These are phyloP conservation scores for Andricus grossulariae DNA, from an alignment of 1,140 invertebrate species.

Conservation along the genomic window DNA sequence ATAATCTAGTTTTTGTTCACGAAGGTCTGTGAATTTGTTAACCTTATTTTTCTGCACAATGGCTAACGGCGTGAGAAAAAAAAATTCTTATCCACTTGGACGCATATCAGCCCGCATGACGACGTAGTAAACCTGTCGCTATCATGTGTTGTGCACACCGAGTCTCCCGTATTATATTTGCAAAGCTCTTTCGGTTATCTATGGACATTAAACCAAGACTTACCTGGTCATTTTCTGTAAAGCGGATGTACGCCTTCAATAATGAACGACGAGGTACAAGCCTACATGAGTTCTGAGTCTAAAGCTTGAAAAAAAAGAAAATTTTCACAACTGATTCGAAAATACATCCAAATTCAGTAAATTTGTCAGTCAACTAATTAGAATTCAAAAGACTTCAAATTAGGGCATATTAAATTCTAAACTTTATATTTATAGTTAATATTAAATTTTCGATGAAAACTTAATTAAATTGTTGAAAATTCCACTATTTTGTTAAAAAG, in stretches of 20 bases:
- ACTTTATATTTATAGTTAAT: too few species aligned
- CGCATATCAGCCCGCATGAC: slow-evolving; percentile 19
- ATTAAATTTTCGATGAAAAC: too few species aligned
- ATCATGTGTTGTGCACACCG: slow-evolving; percentile 52
- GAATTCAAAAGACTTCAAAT: too few species aligned
- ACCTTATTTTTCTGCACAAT: slow-evolving; percentile 13
- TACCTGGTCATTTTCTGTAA: slow-evolving; percentile 44
- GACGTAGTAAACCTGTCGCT: slow-evolving; percentile 39
- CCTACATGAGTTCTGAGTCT: neutral
- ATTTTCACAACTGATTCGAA: neutral
- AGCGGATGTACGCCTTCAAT: slow-evolving; percentile 9
- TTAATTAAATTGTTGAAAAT: too few species aligned
- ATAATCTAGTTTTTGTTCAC: slow-evolving; percentile 16
- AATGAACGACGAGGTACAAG: neutral
- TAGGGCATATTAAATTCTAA: too few species aligned
- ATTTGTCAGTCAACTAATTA: too few species aligned
- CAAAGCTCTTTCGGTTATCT: slow-evolving; percentile 49
- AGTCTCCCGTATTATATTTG: slow-evolving; percentile 60
- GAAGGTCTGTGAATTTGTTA: slow-evolving; percentile 22
- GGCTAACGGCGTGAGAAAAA: slow-evolving; percentile 15
- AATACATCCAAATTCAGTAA: neutral
- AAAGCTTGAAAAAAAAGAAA: neutral
- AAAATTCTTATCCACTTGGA: slow-evolving; percentile 12
- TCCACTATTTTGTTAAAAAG: too few species aligned
- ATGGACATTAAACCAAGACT: slow-evolving; percentile 41